Base-by-base conservation (phyloP, 2,113 vertebrate species). In the Chascanopsetta lugubris region DNA sequence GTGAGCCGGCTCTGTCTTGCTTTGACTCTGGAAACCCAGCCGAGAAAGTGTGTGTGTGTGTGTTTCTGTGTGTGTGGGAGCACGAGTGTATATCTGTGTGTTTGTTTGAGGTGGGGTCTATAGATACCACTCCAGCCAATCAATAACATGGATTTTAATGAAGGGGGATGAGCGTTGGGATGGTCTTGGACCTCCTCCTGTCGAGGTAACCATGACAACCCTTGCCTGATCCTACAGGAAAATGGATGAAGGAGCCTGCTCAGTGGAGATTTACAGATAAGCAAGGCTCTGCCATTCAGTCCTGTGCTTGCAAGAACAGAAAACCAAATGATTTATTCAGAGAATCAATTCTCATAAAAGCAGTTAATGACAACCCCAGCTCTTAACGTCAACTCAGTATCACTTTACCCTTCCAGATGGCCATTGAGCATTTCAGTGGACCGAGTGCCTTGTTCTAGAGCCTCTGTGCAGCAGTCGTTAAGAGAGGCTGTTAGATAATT, bases 191-290 rank as follows among this genome's bases (percentile, higher is more conserved):
- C 47, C 65, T 67, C 59, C 49, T 75, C 79, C 68, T 77, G 64
- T 57, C 70, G 61, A 38, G 27, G 87, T 89, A 84, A 88, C 89
- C 85, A 87, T 82, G 85, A 82, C 87, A 88, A 89, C 89, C 72
- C 42, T 50, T 62, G 77, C 75, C 77, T 69, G 69, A 77, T 75
- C 69, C 66, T 43, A 36, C 57, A 55, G 61, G 48, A 63, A 56
- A 54, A 45, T 12, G 59, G 50, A 72, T 55, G 58, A 72, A 67
- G 45, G 30, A 68, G 69, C 17, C 22, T 53, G 18, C 25, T 43
- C 51, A 2, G 43, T 40, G 46, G 60, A 60, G 50, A 59, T 73
- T 77, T 38, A 58, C 15, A 57, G 50, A 64, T 24, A 58, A 29
- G 21, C 13, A 2, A 38, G 26, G 9, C 7, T 26, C 13, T n/a